A percentile compares a stretch with the other conserved stretches of the same genome.
phyloP scores from a whole-genome alignment of 2,113 vertebrate genomes.

The Podarcis muralis region DNA sequence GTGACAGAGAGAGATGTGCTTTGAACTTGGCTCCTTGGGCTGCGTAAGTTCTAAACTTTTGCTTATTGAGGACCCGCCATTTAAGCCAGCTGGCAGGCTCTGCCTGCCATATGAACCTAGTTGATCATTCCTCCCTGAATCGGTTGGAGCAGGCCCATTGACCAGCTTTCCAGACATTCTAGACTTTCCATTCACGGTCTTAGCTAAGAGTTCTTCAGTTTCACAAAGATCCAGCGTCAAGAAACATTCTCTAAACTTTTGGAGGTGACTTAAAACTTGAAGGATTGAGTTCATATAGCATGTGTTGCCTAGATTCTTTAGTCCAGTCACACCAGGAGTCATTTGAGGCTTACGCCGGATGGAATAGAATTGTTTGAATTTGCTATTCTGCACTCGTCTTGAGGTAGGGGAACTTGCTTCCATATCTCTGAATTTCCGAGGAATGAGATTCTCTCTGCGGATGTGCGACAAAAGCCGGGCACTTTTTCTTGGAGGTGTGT shows the following conservation, averaged over 20 bases:
- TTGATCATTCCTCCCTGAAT: constrained; percentile 70
- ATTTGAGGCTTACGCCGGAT: constrained; percentile 80
- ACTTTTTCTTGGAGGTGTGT: constrained; percentile 91
- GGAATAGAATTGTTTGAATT: constrained; percentile 77
- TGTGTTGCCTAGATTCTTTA: constrained; percentile 97
- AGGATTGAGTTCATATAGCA: constrained; percentile 99
- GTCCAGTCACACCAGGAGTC: constrained; percentile 93
- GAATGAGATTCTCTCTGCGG: constrained; percentile 84
- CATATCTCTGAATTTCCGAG: constrained; percentile 83
- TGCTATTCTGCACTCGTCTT: constrained; percentile 64
- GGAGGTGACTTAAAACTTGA: constrained; percentile 98
- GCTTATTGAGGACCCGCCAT: constrained; percentile 77
- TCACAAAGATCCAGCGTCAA: constrained; percentile 94
- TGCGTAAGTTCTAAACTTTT: constrained; percentile 88
- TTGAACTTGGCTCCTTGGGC: constrained; percentile 90
- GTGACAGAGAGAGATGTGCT: constrained; percentile 97
- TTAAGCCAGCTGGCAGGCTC: constrained; percentile 72
- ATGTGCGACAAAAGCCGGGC: constrained; percentile 89
- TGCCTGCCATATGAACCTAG: constrained; percentile 70
- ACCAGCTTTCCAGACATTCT: constrained; percentile 73
- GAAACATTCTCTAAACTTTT: constrained; percentile 98
- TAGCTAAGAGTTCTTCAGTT: constrained; percentile 92
- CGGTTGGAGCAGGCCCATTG: constrained; percentile 66
- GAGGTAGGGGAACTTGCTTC: constrained; percentile 69
- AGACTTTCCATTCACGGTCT: constrained; percentile 82